A percentile compares a stretch with the other conserved stretches of the same genome.
Conservation (phyloP, 2,888 invertebrate genomes). For the Drosophila meridiana region DNA sequence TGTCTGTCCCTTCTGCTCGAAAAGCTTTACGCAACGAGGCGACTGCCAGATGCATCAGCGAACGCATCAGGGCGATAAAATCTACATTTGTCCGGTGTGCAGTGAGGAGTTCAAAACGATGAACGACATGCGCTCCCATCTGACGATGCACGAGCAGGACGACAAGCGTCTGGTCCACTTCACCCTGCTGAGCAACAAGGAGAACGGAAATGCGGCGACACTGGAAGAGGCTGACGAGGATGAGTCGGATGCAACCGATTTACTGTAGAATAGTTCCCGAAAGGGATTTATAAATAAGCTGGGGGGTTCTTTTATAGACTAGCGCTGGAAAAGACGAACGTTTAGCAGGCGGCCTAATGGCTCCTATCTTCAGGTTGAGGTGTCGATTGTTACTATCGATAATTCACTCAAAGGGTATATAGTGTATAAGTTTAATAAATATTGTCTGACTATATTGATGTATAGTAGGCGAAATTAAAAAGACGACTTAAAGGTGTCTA, state of each 20-base stretch:
- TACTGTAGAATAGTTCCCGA: constrained; percentile 36
- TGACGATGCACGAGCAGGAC: constrained; percentile 84
- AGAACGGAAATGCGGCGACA: constrained; percentile 44
- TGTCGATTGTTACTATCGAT: not conserved
- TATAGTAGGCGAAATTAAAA: not conserved
- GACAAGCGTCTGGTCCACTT: constrained; percentile 70
- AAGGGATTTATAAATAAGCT: constrained; percentile 25
- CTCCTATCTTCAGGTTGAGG: not conserved
- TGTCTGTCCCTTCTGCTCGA: constrained; percentile 86
- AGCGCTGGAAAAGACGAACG: not conserved
- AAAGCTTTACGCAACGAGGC: constrained; percentile 87
- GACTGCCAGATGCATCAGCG: constrained; percentile 87
- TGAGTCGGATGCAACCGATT: constrained; percentile 45
- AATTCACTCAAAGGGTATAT: not conserved
- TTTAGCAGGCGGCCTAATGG: not conserved
- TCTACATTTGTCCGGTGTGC: constrained; percentile 76
- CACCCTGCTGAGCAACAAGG: constrained; percentile 56
- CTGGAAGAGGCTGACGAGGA: constrained; percentile 57
- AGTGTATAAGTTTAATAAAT: not conserved
- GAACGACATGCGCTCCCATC: constrained; percentile 86
- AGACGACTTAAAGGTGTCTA: not conserved
- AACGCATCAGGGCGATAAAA: constrained; percentile 86
- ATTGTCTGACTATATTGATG: not conserved
- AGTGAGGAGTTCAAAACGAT: constrained; percentile 85
- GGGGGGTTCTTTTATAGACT: constrained; percentile 3